Base-by-base conservation (phyloP, 2,888 invertebrate genomes). In the Pyrrhosoma nymphula region DNA sequence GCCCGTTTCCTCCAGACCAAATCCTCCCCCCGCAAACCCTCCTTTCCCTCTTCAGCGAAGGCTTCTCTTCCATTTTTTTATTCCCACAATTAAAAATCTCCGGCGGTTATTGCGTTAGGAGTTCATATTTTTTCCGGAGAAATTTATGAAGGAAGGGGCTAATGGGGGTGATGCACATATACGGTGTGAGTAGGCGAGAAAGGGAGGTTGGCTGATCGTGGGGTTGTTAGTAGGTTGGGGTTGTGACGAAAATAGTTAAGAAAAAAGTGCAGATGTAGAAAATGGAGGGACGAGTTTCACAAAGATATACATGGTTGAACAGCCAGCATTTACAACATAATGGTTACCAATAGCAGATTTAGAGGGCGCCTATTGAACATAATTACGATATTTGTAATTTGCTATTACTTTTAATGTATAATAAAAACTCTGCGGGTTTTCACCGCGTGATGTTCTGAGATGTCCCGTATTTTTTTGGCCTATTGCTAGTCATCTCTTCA, bases 21-120 rank as follows among this genome's bases (percentile, higher is more conserved):
- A 69, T 3, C 20, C 26, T 18, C 16, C 10, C n/a, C 47, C 16
- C 60, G 60, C 60, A 60, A 2, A 10, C 0, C 18, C 12, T 20
- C 20, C 60, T 30, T 56, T 90, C 23, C 69, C 69, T 90, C 55
- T 90, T 35, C 39, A 63, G 18, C 35, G 8, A 12, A 91, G 90
- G n/a, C 16, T 75, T 75, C 55, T 55, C 47, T 75, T 14, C 20
- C 60, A 60, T 93, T 47, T n/a, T 69, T 93, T 47, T n/a, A 35
- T 82, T 93, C 39, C 18, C 93, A n/a, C 55, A 47, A 75, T 93
- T 75, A 75, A 39, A 82, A 47, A 39, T 75, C 12, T 55, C 56
- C 56, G 26, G n/a, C 23, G n/a, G 18, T 69, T 69, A 93, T 93
- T 93, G 69, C 39, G 47, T 93, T 63, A 39, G 63, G 93, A 93